Evolutionary conservation across 2,797 vertebrate genomes (phyloP), one percentile per base, ranked within the genome.

Genomic region (Channallabes apus): DNA sequence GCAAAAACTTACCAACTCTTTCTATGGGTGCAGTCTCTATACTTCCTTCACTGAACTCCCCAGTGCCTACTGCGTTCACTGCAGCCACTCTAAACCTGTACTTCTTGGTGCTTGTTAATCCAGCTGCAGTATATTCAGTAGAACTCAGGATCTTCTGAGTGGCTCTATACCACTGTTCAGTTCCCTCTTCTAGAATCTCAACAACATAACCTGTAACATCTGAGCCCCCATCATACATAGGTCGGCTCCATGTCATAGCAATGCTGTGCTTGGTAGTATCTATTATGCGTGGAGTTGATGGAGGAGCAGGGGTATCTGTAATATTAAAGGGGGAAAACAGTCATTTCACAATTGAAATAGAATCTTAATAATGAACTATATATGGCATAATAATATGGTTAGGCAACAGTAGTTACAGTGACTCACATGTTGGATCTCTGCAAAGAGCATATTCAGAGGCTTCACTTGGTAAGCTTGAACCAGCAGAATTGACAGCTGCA

Each of bases 351-450:
- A 54, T 75, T 22, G 15, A 58, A 72, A 38, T 76, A 18, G 3
- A 62, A 80, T 54, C 3, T 27, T 62, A n/a, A 72, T 27, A 67
- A 77, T 29, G 2, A n/a, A 75, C 24, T 46, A 46, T 62, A n/a
- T 54, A 9, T 61, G 32, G 41, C 22, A 62, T 62, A 15, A 79
- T 62, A 3, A 67, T 68, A n/a, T 22, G 35, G 32, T 58, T 87
- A 41, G 24, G n/a, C 14, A 59, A 41, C 15, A 65, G 2, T 51
- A 27, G 35, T 82, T 27, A 85, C 41, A 86, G 11, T 27, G 86
- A 95, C 97, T 97, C 93, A 99, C 98, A 99, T 93, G 97, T 96
- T 86, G 98, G 98, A 68, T 99, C 98, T 94, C 93, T 97, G 94
- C 98, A 99, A 86, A 97, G 91, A 86, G 98, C 96, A 91, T 98